Evolutionary conservation across 2,113 vertebrate species (phyloP).

Genomic region (Semicossyphus pulcher): DNA sequence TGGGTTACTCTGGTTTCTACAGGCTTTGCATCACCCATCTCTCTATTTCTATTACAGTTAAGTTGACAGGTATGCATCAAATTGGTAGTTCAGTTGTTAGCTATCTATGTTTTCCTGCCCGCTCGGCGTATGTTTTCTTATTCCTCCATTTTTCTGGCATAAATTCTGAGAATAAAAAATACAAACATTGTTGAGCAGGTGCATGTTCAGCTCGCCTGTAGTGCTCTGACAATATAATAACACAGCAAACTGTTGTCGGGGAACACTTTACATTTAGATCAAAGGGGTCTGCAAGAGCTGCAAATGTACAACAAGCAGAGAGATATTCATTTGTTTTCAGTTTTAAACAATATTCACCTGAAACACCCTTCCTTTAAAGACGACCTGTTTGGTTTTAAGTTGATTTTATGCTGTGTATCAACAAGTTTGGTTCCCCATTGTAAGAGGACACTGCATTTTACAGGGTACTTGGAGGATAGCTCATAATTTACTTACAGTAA

Average conservation of each 20-base stretch:
- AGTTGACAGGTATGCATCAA: conserved; percentile 51
- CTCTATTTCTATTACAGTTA: conserved; percentile 40
- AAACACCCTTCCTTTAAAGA: background rate
- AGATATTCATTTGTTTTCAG: background rate
- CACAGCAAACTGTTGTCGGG: conserved; percentile 10
- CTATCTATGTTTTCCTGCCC: background rate
- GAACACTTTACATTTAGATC: conserved; percentile 2
- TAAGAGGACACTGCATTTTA: no score
- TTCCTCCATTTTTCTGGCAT: conserved; percentile 21
- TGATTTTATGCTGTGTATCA: background rate
- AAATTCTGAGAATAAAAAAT: conserved; percentile 17
- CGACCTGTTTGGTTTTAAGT: background rate
- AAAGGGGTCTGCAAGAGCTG: background rate
- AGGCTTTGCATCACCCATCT: conserved; percentile 60
- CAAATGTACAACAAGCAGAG: background rate
- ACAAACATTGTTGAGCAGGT: conserved; percentile 21
- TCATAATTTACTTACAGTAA: background rate
- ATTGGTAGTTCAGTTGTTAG: conserved; percentile 37
- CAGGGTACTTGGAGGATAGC: background rate
- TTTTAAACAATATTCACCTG: background rate
- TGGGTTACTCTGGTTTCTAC: conserved; percentile 46
- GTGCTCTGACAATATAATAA: conserved; percentile 23
- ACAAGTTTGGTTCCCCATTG: no score
- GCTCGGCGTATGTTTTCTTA: conserved; percentile 20
- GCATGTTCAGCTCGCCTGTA: conserved; percentile 9